These are phyloP conservation scores for Ptilonorhynchus violaceus DNA, from an alignment of 2,113 vertebrate species.

Conservation along the genomic window DNA sequence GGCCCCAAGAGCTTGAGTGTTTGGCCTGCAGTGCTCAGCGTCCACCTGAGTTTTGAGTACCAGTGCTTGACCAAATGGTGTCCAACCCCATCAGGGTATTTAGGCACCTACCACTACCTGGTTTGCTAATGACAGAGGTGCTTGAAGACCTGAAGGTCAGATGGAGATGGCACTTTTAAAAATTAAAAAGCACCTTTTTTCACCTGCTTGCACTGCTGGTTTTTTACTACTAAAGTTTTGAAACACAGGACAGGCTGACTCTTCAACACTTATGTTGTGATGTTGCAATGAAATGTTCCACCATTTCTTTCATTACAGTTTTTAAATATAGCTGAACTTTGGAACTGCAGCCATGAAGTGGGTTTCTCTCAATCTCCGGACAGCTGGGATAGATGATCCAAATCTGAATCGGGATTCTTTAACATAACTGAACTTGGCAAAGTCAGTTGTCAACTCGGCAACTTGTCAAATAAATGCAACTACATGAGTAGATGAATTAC, in stretches of 20 bases:
- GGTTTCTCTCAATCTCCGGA: not conserved
- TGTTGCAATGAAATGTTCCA: not conserved
- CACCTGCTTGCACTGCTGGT: not conserved
- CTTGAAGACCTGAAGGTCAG: not conserved
- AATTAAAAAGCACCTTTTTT: not conserved
- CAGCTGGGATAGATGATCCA: not conserved
- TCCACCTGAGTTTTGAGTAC: not conserved
- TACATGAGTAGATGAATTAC: not conserved
- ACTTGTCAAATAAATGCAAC: not conserved
- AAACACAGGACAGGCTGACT: not conserved
- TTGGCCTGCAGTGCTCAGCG: rapidly evolving
- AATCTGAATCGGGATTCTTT: not conserved
- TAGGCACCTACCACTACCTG: not conserved
- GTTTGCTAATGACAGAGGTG: not conserved
- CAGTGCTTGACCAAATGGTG: not conserved
- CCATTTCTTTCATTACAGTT: not conserved
- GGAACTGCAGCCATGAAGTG: not conserved
- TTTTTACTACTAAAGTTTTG: not conserved
- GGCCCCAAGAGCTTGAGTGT: not conserved
- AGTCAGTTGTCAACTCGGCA: too few relatives aligned
- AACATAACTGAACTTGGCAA: not conserved
- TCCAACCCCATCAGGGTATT: not conserved
- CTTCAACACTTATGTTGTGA: not conserved
- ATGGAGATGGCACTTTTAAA: not conserved
- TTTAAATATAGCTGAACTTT: not conserved